Evolutionary conservation across 2,888 invertebrate species (phyloP).

Genomic region (Xanthia togata): DNA sequence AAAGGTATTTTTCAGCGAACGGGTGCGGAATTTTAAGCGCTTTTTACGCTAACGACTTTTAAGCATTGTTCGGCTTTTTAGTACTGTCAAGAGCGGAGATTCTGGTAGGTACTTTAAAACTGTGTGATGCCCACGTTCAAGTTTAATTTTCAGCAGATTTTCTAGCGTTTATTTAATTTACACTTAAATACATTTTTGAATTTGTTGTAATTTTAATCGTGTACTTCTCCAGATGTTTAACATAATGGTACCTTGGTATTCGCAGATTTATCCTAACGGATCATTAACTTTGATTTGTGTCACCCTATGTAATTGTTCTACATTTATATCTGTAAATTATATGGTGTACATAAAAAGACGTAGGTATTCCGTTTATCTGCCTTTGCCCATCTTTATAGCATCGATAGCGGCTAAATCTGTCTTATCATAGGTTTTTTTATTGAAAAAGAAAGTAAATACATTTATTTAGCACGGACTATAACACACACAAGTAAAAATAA

Average conservation of each 20-base stretch:
- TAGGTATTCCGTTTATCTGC: too few relatives aligned
- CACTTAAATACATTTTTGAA: background rate
- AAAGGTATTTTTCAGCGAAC: slow-evolving; percentile 45
- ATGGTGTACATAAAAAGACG: too few relatives aligned
- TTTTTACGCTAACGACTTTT: slow-evolving; percentile 39
- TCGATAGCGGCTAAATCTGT: too few relatives aligned
- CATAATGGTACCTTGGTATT: background rate
- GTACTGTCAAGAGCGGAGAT: slow-evolving; percentile 32
- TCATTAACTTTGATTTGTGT: background rate
- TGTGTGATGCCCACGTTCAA: background rate
- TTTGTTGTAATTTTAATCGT: background rate
- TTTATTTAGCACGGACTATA: too few relatives aligned
- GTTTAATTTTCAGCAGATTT: slow-evolving; percentile 3
- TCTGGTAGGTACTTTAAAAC: slow-evolving; percentile 13
- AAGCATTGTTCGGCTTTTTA: slow-evolving; percentile 34
- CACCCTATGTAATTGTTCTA: background rate
- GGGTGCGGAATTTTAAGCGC: slow-evolving; percentile 35
- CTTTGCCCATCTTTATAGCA: too few relatives aligned
- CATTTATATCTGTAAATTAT: background rate
- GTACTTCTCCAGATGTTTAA: too few relatives aligned
- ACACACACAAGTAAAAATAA: too few relatives aligned
- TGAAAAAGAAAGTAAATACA: too few relatives aligned
- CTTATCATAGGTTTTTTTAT: too few relatives aligned
- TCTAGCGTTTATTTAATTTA: too few relatives aligned
- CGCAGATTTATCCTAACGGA: background rate